Base-by-base conservation (phyloP, 2,888 invertebrate genomes). In the Dioctria linearis region DNA sequence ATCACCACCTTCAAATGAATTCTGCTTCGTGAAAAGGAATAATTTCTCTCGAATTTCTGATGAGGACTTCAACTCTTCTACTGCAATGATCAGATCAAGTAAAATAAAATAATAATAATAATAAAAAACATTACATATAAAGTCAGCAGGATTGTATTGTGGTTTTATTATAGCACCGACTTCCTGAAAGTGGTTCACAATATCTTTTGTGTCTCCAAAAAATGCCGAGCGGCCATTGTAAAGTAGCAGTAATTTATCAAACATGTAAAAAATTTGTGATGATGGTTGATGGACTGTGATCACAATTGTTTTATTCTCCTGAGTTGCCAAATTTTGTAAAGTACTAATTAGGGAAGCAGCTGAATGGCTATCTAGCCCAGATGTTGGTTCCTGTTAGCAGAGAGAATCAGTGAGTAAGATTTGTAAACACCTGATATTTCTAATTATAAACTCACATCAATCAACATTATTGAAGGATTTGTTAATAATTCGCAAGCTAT, bases 121-220 rank as follows among this genome's bases (percentile, higher is more conserved):
- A n/a, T 6, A n/a, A 54, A 54, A 6, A 25, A 2, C 25, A 25
- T 92, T 90, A 94, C 94, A 88, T 86, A 94, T 93, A 86, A 94
- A 95, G 87, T 95, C 95, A n/a, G 95, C 95, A 71, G 95, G 95
- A 90, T 95, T 95, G 86, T 95, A 95, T 86, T 95, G 93, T 4
- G 93, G 93, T 87, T 93, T 91, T 84, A 95, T 93, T 82, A 91
- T 91, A 81, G 95, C 90, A 79, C 94, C 94, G 81, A 95, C 91
- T 82, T 90, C 90, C 84, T 92, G 91, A 87, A 95, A 95, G 86
- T 94, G 94, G 84, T 93, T 91, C 61, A 94, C 92, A 79, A 95
- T 93, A 86, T 92, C 92, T 83, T 91, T 90, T 40, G 93, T 92
- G 83, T 93, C 92, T 8, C 95, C 95, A 87, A 93, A 95, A 87